A percentile compares a stretch with the other conserved stretches of the same genome.
phyloP scores from a whole-genome alignment of 1,140 invertebrate genomes.

The Panonychus citri region DNA sequence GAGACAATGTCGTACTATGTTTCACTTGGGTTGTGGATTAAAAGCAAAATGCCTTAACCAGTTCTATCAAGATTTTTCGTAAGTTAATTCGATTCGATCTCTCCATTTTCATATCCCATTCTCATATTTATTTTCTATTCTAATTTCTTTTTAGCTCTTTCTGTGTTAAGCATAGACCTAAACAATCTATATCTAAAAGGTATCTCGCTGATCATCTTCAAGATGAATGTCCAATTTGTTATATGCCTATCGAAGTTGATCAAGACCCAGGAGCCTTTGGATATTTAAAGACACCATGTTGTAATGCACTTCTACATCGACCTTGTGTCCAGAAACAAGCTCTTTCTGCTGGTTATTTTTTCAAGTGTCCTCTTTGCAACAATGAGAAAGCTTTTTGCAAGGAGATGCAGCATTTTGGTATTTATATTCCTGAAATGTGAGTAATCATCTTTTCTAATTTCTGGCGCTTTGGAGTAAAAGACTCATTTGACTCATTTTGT shows the following conservation, averaged over 20 bases:
- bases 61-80: constrained; percentile 37
- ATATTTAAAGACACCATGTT: constrained; percentile 31
- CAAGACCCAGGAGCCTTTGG: constrained; percentile 17
- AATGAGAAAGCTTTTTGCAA: constrained; percentile 33
- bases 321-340: constrained; percentile 28
- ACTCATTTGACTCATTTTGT: constrained; percentile 14
- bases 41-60: constrained; percentile 30
- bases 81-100: constrained; percentile 1
- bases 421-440: constrained; percentile 34
- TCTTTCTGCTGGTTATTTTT: constrained; percentile 36
- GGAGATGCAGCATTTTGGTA: constrained; percentile 35
- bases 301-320: constrained; percentile 19
- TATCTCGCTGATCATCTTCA: constrained; percentile 11
- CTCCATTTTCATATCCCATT: neutral
- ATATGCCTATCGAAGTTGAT: constrained; percentile 24
- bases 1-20: constrained; percentile 29
- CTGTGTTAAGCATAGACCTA: constrained; percentile 32
- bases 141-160: constrained; percentile 26
- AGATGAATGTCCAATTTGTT: constrained; percentile 33
- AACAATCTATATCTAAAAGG: constrained; percentile 23
- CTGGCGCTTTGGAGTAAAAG: neutral
- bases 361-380: constrained; percentile 41
- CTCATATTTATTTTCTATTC: neutral
- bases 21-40: constrained; percentile 38
- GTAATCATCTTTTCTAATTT: neutral